Evolutionary conservation across 2,113 vertebrate species (phyloP).

Genomic region (Heloderma charlesbogerti): DNA sequence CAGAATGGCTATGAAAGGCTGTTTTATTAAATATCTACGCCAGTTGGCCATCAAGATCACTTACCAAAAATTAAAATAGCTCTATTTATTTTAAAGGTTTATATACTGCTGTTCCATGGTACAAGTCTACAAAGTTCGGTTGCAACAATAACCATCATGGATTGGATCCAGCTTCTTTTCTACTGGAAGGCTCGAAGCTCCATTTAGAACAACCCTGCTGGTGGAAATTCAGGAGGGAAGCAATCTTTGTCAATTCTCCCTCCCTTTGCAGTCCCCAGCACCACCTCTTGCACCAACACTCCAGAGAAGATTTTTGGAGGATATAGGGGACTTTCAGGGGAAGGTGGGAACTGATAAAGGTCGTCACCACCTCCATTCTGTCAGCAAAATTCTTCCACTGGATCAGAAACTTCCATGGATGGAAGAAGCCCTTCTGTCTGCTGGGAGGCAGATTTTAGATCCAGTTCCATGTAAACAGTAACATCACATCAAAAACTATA

Average conservation of each 20-base stretch:
- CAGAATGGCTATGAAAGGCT: too few species aligned
- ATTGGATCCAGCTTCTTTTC: too few species aligned
- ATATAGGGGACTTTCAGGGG: neutral
- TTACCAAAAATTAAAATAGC: neutral
- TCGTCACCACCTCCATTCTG: neutral
- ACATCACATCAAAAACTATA: neutral
- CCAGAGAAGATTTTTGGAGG: too few species aligned
- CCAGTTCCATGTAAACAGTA: neutral
- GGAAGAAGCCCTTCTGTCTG: neutral
- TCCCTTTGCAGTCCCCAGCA: neutral
- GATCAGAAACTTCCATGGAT: neutral
- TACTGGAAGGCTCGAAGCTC: too few species aligned
- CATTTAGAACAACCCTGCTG: too few species aligned
- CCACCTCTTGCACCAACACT: neutral
- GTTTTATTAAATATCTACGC: neutral
- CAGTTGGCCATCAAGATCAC: neutral
- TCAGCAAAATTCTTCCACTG: neutral
- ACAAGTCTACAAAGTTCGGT: neutral
- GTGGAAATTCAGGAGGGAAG: too few species aligned
- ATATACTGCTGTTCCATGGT: neutral
- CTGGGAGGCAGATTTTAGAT: neutral
- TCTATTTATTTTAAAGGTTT: neutral
- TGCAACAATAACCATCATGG: too few species aligned
- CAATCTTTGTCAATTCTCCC: neutral
- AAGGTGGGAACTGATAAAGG: neutral